These are phyloP conservation scores for Hirtodrosophila duncani DNA, from an alignment of 2,888 invertebrate genomes.

Conservation along the genomic window DNA sequence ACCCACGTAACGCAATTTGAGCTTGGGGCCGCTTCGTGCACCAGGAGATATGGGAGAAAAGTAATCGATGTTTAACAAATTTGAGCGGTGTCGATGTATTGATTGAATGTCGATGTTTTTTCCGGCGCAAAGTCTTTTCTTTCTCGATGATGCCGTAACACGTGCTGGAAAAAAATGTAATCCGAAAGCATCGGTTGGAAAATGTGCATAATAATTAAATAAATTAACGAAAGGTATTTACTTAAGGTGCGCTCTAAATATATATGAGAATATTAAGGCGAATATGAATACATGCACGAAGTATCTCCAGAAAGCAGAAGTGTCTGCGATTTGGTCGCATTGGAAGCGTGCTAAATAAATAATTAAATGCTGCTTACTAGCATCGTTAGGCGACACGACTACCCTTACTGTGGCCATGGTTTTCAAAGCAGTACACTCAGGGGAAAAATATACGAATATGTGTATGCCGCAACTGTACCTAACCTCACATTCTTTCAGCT, in stretches of 20 bases:
- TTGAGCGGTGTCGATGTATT: no score
- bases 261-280: conserved; percentile 12
- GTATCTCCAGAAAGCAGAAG: conserved; percentile 81
- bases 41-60: no score
- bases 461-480: conserved; percentile 22
- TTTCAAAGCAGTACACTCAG: conserved; percentile 78
- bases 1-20: no score
- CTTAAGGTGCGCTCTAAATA: neutral
- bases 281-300: conserved; percentile 78
- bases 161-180: conserved; percentile 34
- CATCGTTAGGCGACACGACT: conserved; percentile 78
- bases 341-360: conserved; percentile 80
- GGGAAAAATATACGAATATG: conserved; percentile 3
- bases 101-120: no score
- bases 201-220: conserved; percentile 39
- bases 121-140: no score
- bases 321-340: conserved; percentile 81
- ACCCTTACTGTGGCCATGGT: conserved; percentile 77
- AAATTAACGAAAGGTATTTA: conserved; percentile 51
- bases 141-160: no score
- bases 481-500: conserved; percentile 49
- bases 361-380: conserved; percentile 73
- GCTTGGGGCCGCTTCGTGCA: no score
- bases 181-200: conserved; percentile 42
- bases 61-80: no score